Conservation (phyloP, 2,888 invertebrate species). For the Galerucella calmariensis region DNA sequence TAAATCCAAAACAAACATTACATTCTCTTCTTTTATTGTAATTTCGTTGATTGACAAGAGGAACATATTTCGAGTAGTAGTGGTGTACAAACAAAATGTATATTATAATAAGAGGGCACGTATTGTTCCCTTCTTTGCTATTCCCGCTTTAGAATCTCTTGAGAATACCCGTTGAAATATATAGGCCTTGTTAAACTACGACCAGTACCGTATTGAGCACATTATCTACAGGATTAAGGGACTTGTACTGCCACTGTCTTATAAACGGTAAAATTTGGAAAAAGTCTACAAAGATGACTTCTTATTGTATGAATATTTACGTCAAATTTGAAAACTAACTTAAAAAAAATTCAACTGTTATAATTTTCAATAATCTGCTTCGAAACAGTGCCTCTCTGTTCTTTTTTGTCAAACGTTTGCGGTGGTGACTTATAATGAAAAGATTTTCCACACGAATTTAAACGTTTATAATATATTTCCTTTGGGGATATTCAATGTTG, state of each 20-base stretch:
- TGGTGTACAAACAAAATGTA: constrained; percentile 18
- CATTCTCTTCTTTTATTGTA: constrained; percentile 6
- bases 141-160: constrained; percentile 25
- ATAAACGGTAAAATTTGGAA: no score
- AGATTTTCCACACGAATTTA: constrained; percentile 63
- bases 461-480: constrained; percentile 61
- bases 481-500: constrained; percentile 52
- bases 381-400: constrained; percentile 5
- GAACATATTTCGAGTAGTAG: constrained; percentile 20
- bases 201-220: not conserved
- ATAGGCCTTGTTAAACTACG: constrained; percentile 3
- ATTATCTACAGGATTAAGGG: not conserved
- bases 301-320: not conserved
- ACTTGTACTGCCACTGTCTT: no score
- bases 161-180: constrained; percentile 24
- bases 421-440: constrained; percentile 57
- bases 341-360: no score
- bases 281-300: no score
- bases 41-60: constrained; percentile 5
- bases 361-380: not conserved
- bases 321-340: not conserved
- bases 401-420: constrained; percentile 49
- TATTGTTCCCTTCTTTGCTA: constrained; percentile 25
- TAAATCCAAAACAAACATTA: constrained; percentile 2
- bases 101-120: constrained; percentile 25